Evolutionary conservation across 2,888 invertebrate genomes (phyloP).

Genomic region (Apotomis betuletana): DNA sequence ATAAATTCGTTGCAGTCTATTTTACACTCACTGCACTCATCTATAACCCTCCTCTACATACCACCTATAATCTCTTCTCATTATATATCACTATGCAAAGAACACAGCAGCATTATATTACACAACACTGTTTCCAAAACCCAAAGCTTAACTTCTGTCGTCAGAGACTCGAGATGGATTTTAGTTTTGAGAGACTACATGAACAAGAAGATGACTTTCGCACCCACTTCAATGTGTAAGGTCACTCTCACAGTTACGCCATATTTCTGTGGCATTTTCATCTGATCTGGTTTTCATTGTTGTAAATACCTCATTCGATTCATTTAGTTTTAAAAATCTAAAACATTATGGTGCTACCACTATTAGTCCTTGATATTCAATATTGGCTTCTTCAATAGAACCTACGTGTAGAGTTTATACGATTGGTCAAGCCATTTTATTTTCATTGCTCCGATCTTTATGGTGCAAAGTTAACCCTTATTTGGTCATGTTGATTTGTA

Average conservation of each 20-base stretch:
- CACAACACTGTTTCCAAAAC: constrained; percentile 58
- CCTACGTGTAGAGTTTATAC: not conserved
- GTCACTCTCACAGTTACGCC: constrained; percentile 72
- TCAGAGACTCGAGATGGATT: constrained; percentile 68
- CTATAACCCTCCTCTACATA: constrained; percentile 63
- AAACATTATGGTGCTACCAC: constrained; percentile 35
- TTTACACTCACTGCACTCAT: constrained; percentile 64
- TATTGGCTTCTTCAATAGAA: constrained; percentile 21
- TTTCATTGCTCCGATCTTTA: not conserved
- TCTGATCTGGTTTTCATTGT: constrained; percentile 52
- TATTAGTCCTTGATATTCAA: constrained; percentile 9
- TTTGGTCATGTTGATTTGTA: constrained; percentile 15
- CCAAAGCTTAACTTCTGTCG: constrained; percentile 54
- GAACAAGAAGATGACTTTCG: constrained; percentile 76
- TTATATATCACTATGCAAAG: constrained; percentile 62
- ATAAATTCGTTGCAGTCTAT: constrained; percentile 65
- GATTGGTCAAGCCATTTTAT: constrained; percentile 8
- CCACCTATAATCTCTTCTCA: constrained; percentile 59
- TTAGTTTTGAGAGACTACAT: constrained; percentile 72
- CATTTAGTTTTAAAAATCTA: constrained; percentile 16
- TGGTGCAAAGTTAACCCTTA: not conserved
- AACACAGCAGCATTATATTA: constrained; percentile 56
- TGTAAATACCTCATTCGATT: constrained; percentile 28
- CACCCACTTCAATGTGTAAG: constrained; percentile 76
- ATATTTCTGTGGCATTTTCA: constrained; percentile 74